A percentile compares a stretch with the other conserved stretches of the same genome.
Evolutionary conservation across 2,113 vertebrate genomes (phyloP).

Genomic region (Burhinus oedicnemus): DNA sequence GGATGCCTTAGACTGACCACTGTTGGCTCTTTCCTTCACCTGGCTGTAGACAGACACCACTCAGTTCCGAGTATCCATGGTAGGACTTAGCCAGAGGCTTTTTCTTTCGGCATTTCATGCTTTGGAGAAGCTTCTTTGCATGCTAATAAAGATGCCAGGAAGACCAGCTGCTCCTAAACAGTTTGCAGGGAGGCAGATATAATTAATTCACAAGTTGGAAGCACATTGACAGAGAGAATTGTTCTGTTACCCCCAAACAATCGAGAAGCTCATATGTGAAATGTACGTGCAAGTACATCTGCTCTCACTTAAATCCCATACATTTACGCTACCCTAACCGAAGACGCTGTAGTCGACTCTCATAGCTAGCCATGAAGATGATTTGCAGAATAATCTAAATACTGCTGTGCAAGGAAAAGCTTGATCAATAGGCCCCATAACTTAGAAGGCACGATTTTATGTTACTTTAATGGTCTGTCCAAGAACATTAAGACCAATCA

Average conservation of each 20-base stretch:
- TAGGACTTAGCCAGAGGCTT: background rate
- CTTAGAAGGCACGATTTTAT: background rate
- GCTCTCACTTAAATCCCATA: slow-evolving; percentile 2
- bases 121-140: slow-evolving; percentile 25
- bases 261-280: background rate
- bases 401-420: slow-evolving; percentile 35
- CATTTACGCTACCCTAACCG: background rate
- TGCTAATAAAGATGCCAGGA: slow-evolving; percentile 45
- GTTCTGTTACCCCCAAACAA: slow-evolving; percentile 41
- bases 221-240: slow-evolving; percentile 13
- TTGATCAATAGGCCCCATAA: slow-evolving; percentile 41
- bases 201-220: slow-evolving; percentile 58
- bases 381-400: slow-evolving; percentile 63
- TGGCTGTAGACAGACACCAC: background rate
- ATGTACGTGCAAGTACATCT: background rate
- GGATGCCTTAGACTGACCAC: background rate
- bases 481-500: slow-evolving; percentile 20
- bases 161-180: slow-evolving; percentile 24
- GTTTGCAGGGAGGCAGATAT: slow-evolving; percentile 20
- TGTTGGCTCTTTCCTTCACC: background rate
- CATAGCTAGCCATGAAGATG: slow-evolving; percentile 24
- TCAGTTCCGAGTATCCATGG: rapidly evolving
- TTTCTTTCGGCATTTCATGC: background rate
- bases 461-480: background rate
- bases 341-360: background rate